Evolutionary conservation across 2,113 vertebrate species (phyloP), one percentile per base, ranked within the genome.

Genomic region (Alectura lathami): DNA sequence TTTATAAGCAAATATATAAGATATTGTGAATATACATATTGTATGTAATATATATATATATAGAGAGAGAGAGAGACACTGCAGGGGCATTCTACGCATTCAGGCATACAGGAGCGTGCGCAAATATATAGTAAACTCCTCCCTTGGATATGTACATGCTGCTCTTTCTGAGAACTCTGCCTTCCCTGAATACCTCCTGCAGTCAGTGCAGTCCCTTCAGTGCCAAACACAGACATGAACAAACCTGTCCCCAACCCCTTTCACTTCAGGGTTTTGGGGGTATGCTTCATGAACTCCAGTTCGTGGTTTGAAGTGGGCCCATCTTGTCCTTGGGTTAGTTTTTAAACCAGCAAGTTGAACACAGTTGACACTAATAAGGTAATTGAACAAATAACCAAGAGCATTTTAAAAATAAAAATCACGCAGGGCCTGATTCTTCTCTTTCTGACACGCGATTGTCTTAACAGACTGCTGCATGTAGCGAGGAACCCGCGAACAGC

Each of bases 281-380:
- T 40, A 9, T 29, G 48, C 43, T 54, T 81, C 47, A 8, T 15
- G 17, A 73, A 34, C 50, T 70, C 70, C 56, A 21, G 67, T 24
- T 59, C 40, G 26, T 14, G 27, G 43, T 78, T 54, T 78, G 50
- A 82, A 60, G 23, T 4, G 32, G 69, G 34, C 59, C 67, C 76
- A 11, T 94, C 76, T 73, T 63, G 30, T 95, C 90, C 89, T 94
- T 95, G 94, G 92, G 89, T 96, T 97, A 96, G 83, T 96, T 96
- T 93, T 94, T 73, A 91, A 76, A 91, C 77, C 42, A 48, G 79
- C 69, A 92, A 81, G 86, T 94, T 83, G 95, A 96, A 95, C 92
- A 78, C 77, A 80, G 87, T 57, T 84, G 91, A 78, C 85, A 75
- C 81, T 86, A 68, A 68, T 63, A 29, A 90, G 64, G 78, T 54